Evolutionary conservation across 2,888 invertebrate genomes (phyloP), one percentile per base, ranked within the genome.

Genomic region (Agriopis aurantiaria): DNA sequence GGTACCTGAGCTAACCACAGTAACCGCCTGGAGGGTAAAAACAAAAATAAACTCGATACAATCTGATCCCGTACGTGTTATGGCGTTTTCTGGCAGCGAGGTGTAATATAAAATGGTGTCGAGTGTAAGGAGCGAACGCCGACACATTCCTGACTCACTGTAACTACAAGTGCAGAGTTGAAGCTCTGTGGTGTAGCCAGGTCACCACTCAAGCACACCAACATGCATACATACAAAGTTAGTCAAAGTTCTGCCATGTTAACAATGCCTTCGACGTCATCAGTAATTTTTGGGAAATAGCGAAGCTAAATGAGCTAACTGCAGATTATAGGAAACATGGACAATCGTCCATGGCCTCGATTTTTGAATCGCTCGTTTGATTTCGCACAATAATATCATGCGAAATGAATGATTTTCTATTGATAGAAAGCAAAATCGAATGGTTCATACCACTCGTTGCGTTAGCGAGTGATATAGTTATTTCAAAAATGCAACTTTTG

Each of bases 51-150:
- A 81, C 75, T 73, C 75, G 77, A 68, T 68, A 72, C 77, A 78
- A 83, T 82, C 81, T 77, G 80, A 82, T 84, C 78, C 71, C 76
- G 74, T 79, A 78, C 78, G 79, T 83, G 81, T 84, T 82, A 81
- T 79, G 80, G 80, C 78, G 78, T 81, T 80, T 81, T 84, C 81
- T 80, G 81, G 79, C 78, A 80, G 80, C 79, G 78, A 83, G 85
- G 82, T 84, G 85, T 83, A 86, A 85, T 86, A 89, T 85, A 85
- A 88, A 89, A 87, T 86, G 75, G 70, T 73, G 75, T 66, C 72
- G 71, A 61, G 72, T 65, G 68, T 76, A 75, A 75, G 75, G 75
- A 74, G 74, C 71, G 72, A 76, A 69, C 75, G 86, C 90, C 88
- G 89, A 88, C 91, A 90, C 91, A 90, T 93, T 92, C 70, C 66